Evolutionary conservation across 1,140 invertebrate species (phyloP).

Genomic region (Drosophila eugracilis): DNA sequence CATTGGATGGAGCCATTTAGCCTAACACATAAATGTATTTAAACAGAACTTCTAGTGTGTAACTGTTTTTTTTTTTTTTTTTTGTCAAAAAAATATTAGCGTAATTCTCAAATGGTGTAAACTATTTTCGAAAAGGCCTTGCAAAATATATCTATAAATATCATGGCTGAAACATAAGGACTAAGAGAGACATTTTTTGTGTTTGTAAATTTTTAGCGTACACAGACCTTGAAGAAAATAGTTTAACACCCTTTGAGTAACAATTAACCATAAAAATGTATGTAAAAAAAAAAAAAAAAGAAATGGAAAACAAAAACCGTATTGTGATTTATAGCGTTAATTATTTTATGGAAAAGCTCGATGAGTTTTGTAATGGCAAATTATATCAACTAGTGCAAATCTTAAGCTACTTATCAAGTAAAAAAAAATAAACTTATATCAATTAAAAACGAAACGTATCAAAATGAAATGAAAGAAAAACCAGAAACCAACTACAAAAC

Average conservation of each 20-base stretch:
- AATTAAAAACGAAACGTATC: conserved; percentile 74
- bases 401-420: conserved; percentile 46
- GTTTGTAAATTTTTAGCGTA: background rate
- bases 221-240: background rate
- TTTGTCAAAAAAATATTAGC: conserved; percentile 1
- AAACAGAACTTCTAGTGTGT: conserved; percentile 51
- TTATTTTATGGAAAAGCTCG: conserved; percentile 73
- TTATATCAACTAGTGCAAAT: conserved; percentile 72
- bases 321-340: conserved; percentile 84
- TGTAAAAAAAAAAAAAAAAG: conserved; percentile 36
- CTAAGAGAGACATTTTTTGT: background rate
- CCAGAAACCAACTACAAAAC: conserved; percentile 60
- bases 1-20: too few relatives aligned
- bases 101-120: conserved; percentile 4
- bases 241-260: background rate
- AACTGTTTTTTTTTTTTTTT: conserved; percentile 36
- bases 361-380: conserved; percentile 21
- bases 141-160: background rate
- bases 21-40: conserved; percentile 31
- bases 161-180: background rate
- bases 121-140: conserved; percentile 2
- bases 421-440: conserved; percentile 57
- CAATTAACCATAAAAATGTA: conserved; percentile 20
- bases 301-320: conserved; percentile 65
- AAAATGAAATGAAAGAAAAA: conserved; percentile 35